Conservation (phyloP, 2,888 invertebrate genomes). For the Sisyra nigra region DNA sequence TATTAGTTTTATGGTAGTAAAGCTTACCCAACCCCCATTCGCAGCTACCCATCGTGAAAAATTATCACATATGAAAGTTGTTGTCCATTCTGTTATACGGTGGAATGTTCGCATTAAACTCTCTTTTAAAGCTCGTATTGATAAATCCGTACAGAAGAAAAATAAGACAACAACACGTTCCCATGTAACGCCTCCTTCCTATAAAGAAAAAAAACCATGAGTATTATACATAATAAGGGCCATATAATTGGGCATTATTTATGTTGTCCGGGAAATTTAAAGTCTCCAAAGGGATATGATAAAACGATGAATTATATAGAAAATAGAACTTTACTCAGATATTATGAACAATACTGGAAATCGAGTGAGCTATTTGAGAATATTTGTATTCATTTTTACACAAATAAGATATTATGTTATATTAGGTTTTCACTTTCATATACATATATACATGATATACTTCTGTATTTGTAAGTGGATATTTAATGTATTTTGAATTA, state of each 20-base stretch:
- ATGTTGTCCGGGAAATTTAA: neutral
- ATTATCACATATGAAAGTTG: slow-evolving; percentile 34
- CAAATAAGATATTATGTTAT: too few species aligned
- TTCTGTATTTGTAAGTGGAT: too few species aligned
- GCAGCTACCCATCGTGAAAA: slow-evolving; percentile 38
- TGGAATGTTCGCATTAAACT: slow-evolving; percentile 32
- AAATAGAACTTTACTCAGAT: too few species aligned
- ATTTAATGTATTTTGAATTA: neutral
- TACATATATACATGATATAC: too few species aligned
- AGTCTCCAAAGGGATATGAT: too few species aligned
- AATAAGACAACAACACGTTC: slow-evolving; percentile 37
- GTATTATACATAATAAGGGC: neutral
- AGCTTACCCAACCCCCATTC: slow-evolving; percentile 40
- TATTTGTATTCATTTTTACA: too few species aligned
- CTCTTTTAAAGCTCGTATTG: slow-evolving; percentile 28
- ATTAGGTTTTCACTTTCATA: too few species aligned
- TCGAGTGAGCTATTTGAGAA: too few species aligned
- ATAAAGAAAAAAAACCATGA: too few species aligned
- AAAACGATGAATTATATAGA: neutral
- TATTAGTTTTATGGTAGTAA: neutral
- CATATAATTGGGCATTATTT: neutral
- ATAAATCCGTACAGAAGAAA: slow-evolving; percentile 39
- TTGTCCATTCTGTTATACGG: slow-evolving; percentile 38
- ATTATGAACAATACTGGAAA: too few species aligned
- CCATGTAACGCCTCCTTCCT: slow-evolving; percentile 37